Conservation (phyloP, 2,888 invertebrate genomes). For the Empis livida region DNA sequence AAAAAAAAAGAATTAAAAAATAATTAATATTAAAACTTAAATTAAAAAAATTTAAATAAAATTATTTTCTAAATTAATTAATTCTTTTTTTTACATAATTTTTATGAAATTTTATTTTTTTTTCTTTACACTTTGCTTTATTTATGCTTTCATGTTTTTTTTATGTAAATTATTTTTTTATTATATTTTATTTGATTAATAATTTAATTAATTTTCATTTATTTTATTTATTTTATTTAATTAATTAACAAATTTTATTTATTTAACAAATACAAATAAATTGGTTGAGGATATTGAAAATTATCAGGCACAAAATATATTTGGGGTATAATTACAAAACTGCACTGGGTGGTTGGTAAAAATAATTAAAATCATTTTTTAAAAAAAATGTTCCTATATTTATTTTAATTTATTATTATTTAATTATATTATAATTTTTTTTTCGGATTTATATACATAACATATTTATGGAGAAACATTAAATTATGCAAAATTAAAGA, state of each 20-base stretch:
- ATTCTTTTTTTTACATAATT: background rate
- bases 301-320: background rate
- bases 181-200: too few relatives aligned
- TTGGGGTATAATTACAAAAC: background rate
- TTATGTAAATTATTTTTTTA: slow-evolving; percentile 4
- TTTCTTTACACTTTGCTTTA: background rate
- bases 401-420: too few relatives aligned
- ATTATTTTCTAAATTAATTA: background rate
- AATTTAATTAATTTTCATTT: slow-evolving; percentile 1
- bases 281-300: slow-evolving; percentile 2
- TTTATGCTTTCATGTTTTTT: slow-evolving; percentile 1
- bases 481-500: too few relatives aligned
- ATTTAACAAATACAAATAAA: background rate
- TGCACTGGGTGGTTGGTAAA: slow-evolving; percentile 15
- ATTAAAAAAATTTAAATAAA: background rate
- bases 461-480: too few relatives aligned
- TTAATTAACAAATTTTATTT: slow-evolving; percentile 1
- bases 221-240: slow-evolving; percentile 5
- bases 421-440: too few relatives aligned
- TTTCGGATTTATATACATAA: too few relatives aligned
- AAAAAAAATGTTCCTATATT: too few relatives aligned
- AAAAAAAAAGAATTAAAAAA: slow-evolving; percentile 7
- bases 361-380: too few relatives aligned
- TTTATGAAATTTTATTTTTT: background rate
- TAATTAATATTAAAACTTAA: background rate